Evolutionary conservation across 2,113 vertebrate genomes (phyloP), one percentile per base, ranked within the genome.

Genomic region (Puma concolor): DNA sequence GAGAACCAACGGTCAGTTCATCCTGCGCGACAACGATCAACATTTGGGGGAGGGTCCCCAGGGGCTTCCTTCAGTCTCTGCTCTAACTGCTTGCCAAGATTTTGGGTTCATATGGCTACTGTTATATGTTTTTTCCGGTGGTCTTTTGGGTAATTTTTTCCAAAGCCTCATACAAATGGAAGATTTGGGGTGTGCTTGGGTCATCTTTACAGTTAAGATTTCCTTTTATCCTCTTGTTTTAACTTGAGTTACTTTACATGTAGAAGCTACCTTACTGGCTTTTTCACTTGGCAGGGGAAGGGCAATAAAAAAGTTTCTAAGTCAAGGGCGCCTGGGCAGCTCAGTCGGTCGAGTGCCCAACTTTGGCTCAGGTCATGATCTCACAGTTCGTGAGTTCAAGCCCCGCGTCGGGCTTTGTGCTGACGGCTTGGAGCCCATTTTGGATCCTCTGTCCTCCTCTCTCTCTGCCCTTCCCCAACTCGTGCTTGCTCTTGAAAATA

Each of bases 11-110:
- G 15, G 85, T 9, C 7, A 19, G 48, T 4, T 8, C 0, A 3
- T 2, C 41, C 33, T 41, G 3, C 16, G 29, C 33, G 29, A 12
- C 23, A 23, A 79, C 27, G 80, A 84, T 33, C 4, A 23, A 41
- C 5, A 36, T 21, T 0, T 4, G 36, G 79, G 36, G 44, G 38
- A 31, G 0, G 2, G 38, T 11, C 6, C 63, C 5, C 0, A 60
- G 0, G 27, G 50, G 16, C 4, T 31, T 21, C 54, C 91, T 44
- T 12, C 4, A 38, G 21, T 9, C 41, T 41, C 72, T 16, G 69
- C 81, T 81, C 54, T 23, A 2, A 27, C 27, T 23, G 25, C 63
- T 36, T 33, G 57, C 27, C 36, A 74, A 31, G 23, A 3, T 11
- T 41, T 10, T 4, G 36, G 25, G 60, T 57, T 84, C 25, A n/a